phyloP scores from a whole-genome alignment of 2,113 vertebrate genomes.

The Sinocyclocheilus anshuiensis region DNA sequence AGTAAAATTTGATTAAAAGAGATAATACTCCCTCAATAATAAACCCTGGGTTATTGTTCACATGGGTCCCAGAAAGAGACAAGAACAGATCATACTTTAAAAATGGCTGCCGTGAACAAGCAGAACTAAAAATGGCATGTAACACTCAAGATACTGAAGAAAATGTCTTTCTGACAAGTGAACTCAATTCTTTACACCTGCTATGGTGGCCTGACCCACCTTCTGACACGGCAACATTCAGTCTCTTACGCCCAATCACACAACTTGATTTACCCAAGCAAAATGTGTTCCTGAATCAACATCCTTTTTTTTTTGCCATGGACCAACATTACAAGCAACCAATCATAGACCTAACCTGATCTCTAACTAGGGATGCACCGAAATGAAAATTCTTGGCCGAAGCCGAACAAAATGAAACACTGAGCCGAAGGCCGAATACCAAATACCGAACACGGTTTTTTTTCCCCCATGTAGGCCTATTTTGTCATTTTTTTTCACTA shows the following conservation, averaged over 20 bases:
- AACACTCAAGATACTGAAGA: too few relatives aligned
- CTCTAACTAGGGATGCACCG: too few relatives aligned
- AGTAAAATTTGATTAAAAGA: neutral
- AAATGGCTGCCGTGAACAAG: neutral
- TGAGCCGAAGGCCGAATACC: too few relatives aligned
- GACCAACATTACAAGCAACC: neutral
- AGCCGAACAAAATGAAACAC: too few relatives aligned
- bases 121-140: neutral
- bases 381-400: too few relatives aligned
- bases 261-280: neutral
- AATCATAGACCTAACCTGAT: neutral
- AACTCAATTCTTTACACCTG: constrained; percentile 4
- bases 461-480: too few relatives aligned
- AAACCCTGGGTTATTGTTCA: neutral
- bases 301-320: neutral
- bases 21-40: neutral
- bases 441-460: too few relatives aligned
- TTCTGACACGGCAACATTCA: constrained; percentile 4
- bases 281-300: neutral
- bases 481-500: too few relatives aligned
- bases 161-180: neutral
- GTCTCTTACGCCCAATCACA: neutral
- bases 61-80: neutral
- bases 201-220: neutral
- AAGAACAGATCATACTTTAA: neutral